Base-by-base conservation (phyloP, 2,888 invertebrate genomes). In the Steinernema scapterisci region DNA sequence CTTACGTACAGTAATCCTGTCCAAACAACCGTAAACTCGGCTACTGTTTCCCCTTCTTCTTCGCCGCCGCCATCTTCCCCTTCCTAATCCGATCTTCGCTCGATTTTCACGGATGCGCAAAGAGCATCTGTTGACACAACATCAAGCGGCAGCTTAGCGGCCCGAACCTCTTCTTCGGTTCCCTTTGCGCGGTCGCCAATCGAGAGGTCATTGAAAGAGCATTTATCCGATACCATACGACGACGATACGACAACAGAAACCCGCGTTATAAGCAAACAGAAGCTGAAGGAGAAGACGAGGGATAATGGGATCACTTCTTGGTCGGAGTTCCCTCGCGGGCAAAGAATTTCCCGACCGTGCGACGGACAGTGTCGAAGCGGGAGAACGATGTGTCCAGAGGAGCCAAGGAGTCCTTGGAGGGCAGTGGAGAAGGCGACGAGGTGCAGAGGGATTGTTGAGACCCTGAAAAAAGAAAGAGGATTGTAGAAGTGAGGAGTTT, bases 41-140 rank as follows among this genome's bases (percentile, higher is more conserved):
- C 38, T 9, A 38, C 38, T 38, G 38, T 38, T 38, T 38, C 38
- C 38, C 5, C 38, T 38, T 3, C 9, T 38, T 3, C 38, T 9
- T 19, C 54, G 25, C 6, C 54, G 54, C 21, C 54, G 54, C 25
- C 54, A 23, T 25, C 63, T 6, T 27, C 63, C 16, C n/a, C 63
- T 11, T 16, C 48, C 31, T 63, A 63, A 63, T 63, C 63, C 63
- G 63, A 27, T 63, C 63, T 25, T 63, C 63, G 23, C 63, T 38
- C 63, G 63, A 63, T 63, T 63, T 63, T 63, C 63, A 63, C 63
- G 63, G 63, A 63, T 63, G 63, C 63, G 63, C 63, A 63, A 63
- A 63, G 63, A 27, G 63, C 63, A 63, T 63, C 63, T 63, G 63
- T 63, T 63, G 63, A 63, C 63, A 63, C 63, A 63, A 63, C 63